These are phyloP conservation scores for Hypomecis punctinalis DNA, from an alignment of 2,888 invertebrate species.

Conservation along the genomic window DNA sequence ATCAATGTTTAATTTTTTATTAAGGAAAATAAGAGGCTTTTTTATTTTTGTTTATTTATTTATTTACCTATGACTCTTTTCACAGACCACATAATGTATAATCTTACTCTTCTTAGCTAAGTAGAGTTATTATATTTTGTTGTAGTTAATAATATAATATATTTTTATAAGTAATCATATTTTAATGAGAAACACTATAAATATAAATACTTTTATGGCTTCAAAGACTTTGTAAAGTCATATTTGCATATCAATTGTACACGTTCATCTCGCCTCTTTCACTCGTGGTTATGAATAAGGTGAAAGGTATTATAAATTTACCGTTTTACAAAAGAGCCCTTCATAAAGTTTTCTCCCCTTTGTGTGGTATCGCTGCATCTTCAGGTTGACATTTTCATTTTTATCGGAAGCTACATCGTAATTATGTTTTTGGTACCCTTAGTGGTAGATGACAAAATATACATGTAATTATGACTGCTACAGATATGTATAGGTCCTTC, in stretches of 20 bases:
- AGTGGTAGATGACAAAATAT: neutral
- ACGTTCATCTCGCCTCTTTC: constrained; percentile 12
- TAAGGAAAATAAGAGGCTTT: no score
- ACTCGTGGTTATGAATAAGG: constrained; percentile 31
- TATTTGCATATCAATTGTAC: constrained; percentile 25
- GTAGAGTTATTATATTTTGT: no score
- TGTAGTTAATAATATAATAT: no score
- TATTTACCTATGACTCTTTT: no score
- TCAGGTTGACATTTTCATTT: constrained; percentile 32
- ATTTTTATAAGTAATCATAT: no score
- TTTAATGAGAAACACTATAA: neutral
- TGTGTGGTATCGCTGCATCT: constrained; percentile 30
- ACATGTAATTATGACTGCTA: neutral
- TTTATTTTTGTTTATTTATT: no score
- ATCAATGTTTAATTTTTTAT: no score
- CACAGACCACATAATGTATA: no score
- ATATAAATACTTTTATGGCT: constrained; percentile 3
- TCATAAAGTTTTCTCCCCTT: constrained; percentile 23
- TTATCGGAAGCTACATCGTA: constrained; percentile 31
- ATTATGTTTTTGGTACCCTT: constrained; percentile 24
- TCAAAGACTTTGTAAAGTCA: constrained; percentile 2
- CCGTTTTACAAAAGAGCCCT: constrained; percentile 32
- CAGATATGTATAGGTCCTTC: no score
- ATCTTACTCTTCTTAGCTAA: no score
- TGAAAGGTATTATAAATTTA: constrained; percentile 30